Base-by-base conservation (phyloP, 2,113 vertebrate genomes). In the Corynorhinus townsendii region DNA sequence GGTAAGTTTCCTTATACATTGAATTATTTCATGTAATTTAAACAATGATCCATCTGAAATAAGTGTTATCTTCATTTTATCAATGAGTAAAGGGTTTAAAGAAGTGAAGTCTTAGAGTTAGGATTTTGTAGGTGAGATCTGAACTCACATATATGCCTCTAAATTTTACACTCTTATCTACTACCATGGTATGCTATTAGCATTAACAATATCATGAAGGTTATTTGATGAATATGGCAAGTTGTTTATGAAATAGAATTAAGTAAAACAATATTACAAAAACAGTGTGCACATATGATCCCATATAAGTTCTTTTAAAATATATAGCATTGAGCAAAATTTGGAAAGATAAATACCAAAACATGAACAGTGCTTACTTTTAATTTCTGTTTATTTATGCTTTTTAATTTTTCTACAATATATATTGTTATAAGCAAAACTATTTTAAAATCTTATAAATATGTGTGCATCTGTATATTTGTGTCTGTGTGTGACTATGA, bases 21-120 rank as follows among this genome's bases (percentile, higher is more conserved):
- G 69, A 66, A 20, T 87, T 71, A n/a, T 83, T 84, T 96, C 4
- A 79, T 86, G 86, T 86, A 75, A 69, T 89, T 89, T 93, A 83
- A 79, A 86, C 12, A 89, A 16, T 0, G 19, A 0, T 82, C 22
- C 1, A 40, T 64, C 35, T 85, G 28, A 93, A 88, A 30, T 77
- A 64, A 15, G 20, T 83, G 24, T 92, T 86, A n/a, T n/a, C 43
- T 38, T 93, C 8, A 52, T 89, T 64, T 93, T 68, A 40, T 24
- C 33, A 79, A 11, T 73, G 73, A 96, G 14, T 15, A n/a, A 33
- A 56, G 47, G n/a, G 28, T 56, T 89, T 95, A 45, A 91, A 68
- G 69, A 84, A 92, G 28, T 12, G 69, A 35, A 64, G 26, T 52
- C 56, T 77, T 73, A 47, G 15, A 73, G 54, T 59, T 93, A 92